These are phyloP conservation scores for Sinosuthora webbiana DNA, from an alignment of 2,113 vertebrate genomes.

Conservation along the genomic window DNA sequence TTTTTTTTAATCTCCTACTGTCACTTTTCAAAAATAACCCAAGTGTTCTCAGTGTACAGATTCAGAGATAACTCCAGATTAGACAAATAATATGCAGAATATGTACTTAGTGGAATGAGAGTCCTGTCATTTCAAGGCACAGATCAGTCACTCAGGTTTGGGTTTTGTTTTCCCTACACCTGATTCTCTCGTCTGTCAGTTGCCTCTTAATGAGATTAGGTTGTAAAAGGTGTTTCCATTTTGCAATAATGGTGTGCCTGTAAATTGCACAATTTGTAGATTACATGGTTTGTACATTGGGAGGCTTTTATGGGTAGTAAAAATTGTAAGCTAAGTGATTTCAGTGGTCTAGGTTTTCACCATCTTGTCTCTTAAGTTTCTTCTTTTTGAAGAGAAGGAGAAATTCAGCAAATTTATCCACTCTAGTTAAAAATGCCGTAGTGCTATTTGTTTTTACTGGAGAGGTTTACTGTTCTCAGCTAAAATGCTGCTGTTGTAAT, in stretches of 20 bases:
- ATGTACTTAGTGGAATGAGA: neutral
- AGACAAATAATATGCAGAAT: neutral
- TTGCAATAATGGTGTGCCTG: neutral
- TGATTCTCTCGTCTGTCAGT: neutral
- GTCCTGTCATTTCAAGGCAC: neutral
- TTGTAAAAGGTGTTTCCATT: neutral
- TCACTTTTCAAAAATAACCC: neutral
- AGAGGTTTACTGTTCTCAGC: neutral
- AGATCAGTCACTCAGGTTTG: neutral
- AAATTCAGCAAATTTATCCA: neutral
- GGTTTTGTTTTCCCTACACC: neutral
- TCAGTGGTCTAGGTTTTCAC: neutral
- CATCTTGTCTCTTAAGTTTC: neutral
- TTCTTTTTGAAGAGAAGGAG: neutral
- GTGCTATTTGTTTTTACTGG: neutral
- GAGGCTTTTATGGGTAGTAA: neutral
- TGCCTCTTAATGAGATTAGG: neutral
- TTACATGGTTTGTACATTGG: neutral
- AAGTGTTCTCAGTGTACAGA: neutral
- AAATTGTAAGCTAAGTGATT: neutral
- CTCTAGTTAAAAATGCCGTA: neutral
- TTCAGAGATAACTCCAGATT: neutral
- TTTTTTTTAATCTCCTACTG: neutral
- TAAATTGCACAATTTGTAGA: neutral
- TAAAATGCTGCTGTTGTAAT: neutral